Evolutionary conservation across 2,888 invertebrate species (phyloP).

Genomic region (Lepidocyrtoides sp.): DNA sequence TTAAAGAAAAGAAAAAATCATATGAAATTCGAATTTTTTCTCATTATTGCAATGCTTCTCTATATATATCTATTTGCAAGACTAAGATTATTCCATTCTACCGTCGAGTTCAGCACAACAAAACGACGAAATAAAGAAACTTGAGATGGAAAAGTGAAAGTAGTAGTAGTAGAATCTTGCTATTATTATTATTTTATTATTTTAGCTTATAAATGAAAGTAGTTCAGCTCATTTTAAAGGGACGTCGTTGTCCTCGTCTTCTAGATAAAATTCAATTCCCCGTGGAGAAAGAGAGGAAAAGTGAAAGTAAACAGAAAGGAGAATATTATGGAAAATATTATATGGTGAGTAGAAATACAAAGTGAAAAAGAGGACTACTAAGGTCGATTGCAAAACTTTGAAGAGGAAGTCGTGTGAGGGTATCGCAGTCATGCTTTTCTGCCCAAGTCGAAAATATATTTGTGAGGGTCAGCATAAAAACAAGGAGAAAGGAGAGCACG

Average conservation of each 20-base stretch:
- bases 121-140: background rate
- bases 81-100: background rate
- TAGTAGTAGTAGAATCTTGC: background rate
- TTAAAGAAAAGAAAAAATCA: background rate
- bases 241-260: slow-evolving; percentile 6
- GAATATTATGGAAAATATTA: slow-evolving; percentile 13
- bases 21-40: slow-evolving; percentile 24
- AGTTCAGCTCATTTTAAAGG: slow-evolving; percentile 35
- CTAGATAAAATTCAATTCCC: slow-evolving; percentile 22
- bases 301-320: slow-evolving; percentile 36
- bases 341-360: background rate
- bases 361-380: background rate
- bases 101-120: background rate
- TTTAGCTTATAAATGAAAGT: slow-evolving; percentile 1
- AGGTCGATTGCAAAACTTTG: slow-evolving; percentile 35
- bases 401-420: background rate
- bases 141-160: background rate
- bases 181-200: slow-evolving; percentile 20
- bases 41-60: background rate
- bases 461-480: slow-evolving; percentile 21
- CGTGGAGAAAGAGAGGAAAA: background rate
- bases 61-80: too few relatives aligned
- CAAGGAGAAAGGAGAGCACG: background rate
- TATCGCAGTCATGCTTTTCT: background rate
- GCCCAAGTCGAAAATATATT: background rate